These are phyloP conservation scores for Temnothorax curvispinosus DNA, from an alignment of 1,140 invertebrate genomes.

Conservation along the genomic window DNA sequence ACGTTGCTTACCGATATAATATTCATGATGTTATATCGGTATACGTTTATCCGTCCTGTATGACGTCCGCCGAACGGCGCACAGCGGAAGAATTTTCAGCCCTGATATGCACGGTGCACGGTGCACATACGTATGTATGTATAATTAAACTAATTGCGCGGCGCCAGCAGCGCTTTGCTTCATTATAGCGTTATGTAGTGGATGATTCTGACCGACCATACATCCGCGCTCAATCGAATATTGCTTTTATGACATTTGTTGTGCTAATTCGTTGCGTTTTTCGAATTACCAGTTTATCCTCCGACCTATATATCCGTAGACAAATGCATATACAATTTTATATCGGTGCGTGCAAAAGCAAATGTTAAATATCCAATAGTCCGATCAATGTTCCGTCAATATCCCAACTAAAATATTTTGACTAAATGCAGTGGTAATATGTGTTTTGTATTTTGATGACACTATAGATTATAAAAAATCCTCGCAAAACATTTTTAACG, in stretches of 20 bases:
- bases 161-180: slow-evolving; percentile 13
- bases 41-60: background rate
- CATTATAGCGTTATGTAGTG: slow-evolving; percentile 5
- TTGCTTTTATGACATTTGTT: slow-evolving; percentile 38
- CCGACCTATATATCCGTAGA: background rate
- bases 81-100: slow-evolving; percentile 5
- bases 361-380: background rate
- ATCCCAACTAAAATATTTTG: background rate
- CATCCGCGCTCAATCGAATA: slow-evolving; percentile 29
- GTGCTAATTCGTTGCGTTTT: slow-evolving; percentile 37
- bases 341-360: background rate
- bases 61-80: background rate
- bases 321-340: background rate
- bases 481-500: slow-evolving; percentile 13
- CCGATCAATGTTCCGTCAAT: background rate
- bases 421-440: background rate
- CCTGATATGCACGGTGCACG: background rate
- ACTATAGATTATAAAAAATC: background rate
- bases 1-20: background rate
- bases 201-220: background rate
- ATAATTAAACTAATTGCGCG: slow-evolving; percentile 53
- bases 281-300: slow-evolving; percentile 24
- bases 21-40: background rate
- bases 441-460: background rate
- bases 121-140: background rate